These are phyloP conservation scores for Cryptomyrus ogoouensis DNA, from an alignment of 2,113 vertebrate species.

Conservation along the genomic window DNA sequence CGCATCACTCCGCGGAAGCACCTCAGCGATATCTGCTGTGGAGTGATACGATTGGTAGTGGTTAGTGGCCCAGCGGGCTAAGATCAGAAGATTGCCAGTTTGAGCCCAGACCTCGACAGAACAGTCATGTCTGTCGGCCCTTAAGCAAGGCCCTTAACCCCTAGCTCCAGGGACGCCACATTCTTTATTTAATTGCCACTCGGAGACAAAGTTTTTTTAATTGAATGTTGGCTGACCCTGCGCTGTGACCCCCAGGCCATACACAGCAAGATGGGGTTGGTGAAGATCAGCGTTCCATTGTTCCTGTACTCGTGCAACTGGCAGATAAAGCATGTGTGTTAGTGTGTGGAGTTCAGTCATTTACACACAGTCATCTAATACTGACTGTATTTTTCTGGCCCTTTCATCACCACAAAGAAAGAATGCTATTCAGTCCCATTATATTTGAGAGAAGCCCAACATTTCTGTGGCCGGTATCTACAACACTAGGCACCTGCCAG, in stretches of 20 bases:
- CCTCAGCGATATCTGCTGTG: neutral
- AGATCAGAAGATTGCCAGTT: neutral
- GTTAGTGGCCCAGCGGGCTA: too few relatives aligned
- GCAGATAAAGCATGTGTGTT: too few relatives aligned
- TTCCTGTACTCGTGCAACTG: too few relatives aligned
- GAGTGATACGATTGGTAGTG: neutral
- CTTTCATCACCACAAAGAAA: too few relatives aligned
- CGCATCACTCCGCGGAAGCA: neutral
- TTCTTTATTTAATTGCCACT: too few relatives aligned
- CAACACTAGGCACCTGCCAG: neutral
- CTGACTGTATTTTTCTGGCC: neutral
- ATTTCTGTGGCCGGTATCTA: neutral
- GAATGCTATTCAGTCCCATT: neutral
- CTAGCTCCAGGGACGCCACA: neutral
- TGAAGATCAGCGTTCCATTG: too few relatives aligned
- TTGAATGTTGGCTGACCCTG: too few relatives aligned
- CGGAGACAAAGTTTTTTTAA: too few relatives aligned
- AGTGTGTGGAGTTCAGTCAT: neutral
- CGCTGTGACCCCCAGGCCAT: too few relatives aligned
- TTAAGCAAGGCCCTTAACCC: neutral
- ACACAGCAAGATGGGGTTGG: too few relatives aligned
- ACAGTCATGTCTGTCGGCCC: neutral
- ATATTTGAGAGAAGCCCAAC: neutral
- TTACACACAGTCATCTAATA: neutral
- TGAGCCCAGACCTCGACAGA: neutral